Evolutionary conservation across 2,797 vertebrate species (phyloP).

Genomic region (Coilia nasus): DNA sequence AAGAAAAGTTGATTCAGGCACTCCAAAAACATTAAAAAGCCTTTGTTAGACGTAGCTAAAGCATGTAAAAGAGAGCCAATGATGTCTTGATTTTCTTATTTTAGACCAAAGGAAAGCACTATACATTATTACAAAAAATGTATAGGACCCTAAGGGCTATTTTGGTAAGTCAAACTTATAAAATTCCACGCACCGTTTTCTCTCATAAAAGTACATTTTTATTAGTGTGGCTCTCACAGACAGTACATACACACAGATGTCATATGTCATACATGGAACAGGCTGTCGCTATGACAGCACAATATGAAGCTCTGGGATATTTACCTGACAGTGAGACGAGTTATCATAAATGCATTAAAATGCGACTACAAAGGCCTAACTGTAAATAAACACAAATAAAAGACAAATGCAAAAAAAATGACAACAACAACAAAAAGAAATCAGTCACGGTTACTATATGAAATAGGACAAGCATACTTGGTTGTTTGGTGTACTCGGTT

Average conservation of each 20-base stretch:
- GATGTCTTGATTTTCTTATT: too few species aligned
- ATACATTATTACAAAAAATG: not conserved
- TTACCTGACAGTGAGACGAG: not conserved
- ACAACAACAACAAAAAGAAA: not conserved
- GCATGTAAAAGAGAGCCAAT: too few species aligned
- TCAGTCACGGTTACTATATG: not conserved
- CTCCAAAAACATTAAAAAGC: too few species aligned
- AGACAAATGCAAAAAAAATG: not conserved
- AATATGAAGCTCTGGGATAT: not conserved
- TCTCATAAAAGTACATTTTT: slow-evolving; percentile 50
- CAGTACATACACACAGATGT: slow-evolving; percentile 44
- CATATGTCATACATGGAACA: not conserved
- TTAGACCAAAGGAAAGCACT: too few species aligned
- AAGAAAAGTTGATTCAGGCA: too few species aligned
- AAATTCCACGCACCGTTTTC: not conserved
- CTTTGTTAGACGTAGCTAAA: too few species aligned
- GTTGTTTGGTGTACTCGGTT: not conserved
- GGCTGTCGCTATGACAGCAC: not conserved
- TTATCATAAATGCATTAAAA: not conserved
- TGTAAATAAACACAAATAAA: not conserved
- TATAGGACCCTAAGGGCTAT: not conserved
- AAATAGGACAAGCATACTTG: not conserved
- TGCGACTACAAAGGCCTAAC: not conserved
- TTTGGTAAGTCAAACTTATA: not conserved
- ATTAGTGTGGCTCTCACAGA: slow-evolving; percentile 49